Percentiles rank a stretch among this genome's conserved stretches.
These are phyloP conservation scores for Peromyscus maniculatus DNA, from an alignment of 2,113 vertebrate genomes.

Conservation along the genomic window DNA sequence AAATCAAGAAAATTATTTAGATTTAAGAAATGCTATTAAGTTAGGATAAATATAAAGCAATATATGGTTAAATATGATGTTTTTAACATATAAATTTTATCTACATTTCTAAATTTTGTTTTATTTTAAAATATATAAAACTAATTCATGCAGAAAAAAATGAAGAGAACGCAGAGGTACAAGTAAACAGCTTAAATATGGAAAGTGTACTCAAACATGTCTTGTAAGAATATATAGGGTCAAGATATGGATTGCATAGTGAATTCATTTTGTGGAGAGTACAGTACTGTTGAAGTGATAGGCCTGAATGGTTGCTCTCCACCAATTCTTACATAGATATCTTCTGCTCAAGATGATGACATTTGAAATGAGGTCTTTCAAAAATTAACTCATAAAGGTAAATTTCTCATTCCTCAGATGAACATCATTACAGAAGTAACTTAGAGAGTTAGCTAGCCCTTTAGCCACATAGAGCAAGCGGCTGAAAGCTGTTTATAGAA, in stretches of 20 bases:
- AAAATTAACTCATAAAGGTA: background rate
- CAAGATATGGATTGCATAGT: background rate
- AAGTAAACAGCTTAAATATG: conserved; percentile 28
- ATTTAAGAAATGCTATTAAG: background rate
- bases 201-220: background rate
- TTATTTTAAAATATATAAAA: conserved; percentile 33
- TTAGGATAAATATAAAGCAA: background rate
- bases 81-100: background rate
- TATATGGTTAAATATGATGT: background rate
- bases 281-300: background rate
- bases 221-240: background rate
- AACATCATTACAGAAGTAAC: background rate
- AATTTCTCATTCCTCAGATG: background rate
- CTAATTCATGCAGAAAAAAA: background rate
- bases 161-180: background rate
- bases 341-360: background rate
- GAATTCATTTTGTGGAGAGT: background rate
- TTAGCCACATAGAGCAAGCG: too few relatives aligned
- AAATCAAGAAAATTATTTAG: conserved; percentile 20
- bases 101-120: background rate
- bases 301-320: background rate
- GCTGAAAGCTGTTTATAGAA: background rate
- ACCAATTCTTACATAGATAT: background rate
- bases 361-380: background rate
- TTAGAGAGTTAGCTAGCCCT: background rate